These are phyloP conservation scores for Apteryx owenii DNA, from an alignment of 2,113 vertebrate genomes.

Conservation along the genomic window DNA sequence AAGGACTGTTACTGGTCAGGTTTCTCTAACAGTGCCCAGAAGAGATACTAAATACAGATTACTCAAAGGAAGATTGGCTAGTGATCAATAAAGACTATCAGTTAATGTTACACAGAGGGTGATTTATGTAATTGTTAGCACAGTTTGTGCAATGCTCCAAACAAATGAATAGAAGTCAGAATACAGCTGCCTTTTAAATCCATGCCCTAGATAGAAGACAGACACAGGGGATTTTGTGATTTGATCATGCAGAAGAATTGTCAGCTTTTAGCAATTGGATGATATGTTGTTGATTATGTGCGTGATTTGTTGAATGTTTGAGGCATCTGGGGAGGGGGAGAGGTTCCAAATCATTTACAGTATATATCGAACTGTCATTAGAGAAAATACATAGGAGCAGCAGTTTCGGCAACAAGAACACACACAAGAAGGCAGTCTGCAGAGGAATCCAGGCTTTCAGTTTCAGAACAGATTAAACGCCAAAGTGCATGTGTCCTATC, in stretches of 20 bases:
- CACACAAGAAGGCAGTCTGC: background rate
- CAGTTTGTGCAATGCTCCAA: constrained; percentile 14
- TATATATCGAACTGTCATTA: background rate
- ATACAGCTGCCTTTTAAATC: constrained; percentile 48
- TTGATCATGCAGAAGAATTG: constrained; percentile 37
- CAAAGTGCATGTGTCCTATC: background rate
- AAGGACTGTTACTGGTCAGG: background rate
- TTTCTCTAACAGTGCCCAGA: constrained; percentile 1
- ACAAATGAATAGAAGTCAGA: constrained; percentile 49
- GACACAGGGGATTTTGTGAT: constrained; percentile 58
- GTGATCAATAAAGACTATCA: constrained; percentile 14
- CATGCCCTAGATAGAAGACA: constrained; percentile 22
- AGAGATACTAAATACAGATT: constrained; percentile 10
- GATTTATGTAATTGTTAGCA: constrained; percentile 42
- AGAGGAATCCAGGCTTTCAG: background rate
- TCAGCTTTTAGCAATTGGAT: background rate
- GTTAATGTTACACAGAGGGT: constrained; percentile 10
- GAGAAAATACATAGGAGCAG: background rate
- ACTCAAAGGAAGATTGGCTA: background rate
- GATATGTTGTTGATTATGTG: background rate
- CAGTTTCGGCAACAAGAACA: background rate
- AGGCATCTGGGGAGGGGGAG: background rate
- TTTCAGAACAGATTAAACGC: background rate
- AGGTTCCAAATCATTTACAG: background rate
- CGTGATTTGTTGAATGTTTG: background rate